Conservation (phyloP, 2,888 invertebrate species). For the Acanthosepion lycidas region DNA sequence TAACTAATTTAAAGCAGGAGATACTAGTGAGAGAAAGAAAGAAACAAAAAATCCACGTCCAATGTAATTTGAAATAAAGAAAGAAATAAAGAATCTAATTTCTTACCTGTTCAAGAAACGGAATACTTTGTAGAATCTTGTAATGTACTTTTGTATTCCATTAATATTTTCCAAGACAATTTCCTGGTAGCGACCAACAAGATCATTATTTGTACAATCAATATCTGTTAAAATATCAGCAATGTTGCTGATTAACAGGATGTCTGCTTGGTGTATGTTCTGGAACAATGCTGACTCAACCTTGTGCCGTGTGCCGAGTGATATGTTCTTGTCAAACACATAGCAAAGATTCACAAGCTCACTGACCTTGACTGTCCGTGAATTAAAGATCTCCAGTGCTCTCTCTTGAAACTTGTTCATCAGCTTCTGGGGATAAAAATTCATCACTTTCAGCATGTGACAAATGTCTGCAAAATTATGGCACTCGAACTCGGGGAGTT, state of each 20-base stretch:
- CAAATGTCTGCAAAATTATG: slow-evolving; percentile 52
- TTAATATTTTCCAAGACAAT: slow-evolving; percentile 53
- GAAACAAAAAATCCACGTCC: no score
- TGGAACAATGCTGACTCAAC: slow-evolving; percentile 47
- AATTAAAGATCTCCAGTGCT: slow-evolving; percentile 48
- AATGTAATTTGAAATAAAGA: no score
- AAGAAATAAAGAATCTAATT: neutral
- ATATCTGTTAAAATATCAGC: slow-evolving; percentile 54
- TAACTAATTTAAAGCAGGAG: no score
- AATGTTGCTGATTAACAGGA: slow-evolving; percentile 56
- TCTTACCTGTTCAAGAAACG: no score
- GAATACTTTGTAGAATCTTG: slow-evolving; percentile 55
- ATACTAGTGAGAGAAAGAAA: no score
- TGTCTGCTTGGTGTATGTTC: slow-evolving; percentile 54
- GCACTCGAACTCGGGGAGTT: slow-evolving; percentile 40
- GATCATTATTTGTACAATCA: slow-evolving; percentile 51
- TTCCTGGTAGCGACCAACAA: slow-evolving; percentile 52
- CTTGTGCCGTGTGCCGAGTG: slow-evolving; percentile 46
- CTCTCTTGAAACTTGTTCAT: slow-evolving; percentile 47
- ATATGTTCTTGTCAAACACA: slow-evolving; percentile 47
- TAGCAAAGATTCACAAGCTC: slow-evolving; percentile 51
- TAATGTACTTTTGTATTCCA: slow-evolving; percentile 53
- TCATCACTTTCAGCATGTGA: slow-evolving; percentile 49
- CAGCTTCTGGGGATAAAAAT: slow-evolving; percentile 38
- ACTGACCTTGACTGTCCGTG: slow-evolving; percentile 45